phyloP scores from a whole-genome alignment of 2,113 vertebrate genomes.

The Patagioenas fasciata region DNA sequence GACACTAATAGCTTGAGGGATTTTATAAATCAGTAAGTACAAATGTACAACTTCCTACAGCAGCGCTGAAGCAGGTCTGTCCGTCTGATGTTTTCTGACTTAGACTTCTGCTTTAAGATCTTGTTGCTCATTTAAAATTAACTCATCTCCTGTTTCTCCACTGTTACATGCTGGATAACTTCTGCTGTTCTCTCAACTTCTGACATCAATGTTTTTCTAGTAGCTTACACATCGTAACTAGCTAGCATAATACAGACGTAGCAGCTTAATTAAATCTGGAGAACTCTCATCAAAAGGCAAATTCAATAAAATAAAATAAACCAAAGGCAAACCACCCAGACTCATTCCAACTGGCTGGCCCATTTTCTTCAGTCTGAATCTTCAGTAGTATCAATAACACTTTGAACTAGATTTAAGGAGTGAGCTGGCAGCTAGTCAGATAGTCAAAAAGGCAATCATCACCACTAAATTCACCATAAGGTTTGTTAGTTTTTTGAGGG shows the following conservation, averaged over 20 bases:
- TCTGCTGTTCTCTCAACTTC: background rate
- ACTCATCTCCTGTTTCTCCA: background rate
- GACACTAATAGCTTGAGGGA: conserved; percentile 19
- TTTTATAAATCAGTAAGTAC: background rate
- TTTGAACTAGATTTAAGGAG: conserved; percentile 76
- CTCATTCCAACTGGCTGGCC: background rate
- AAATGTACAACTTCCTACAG: background rate
- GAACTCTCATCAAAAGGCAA: background rate
- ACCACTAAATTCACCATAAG: background rate
- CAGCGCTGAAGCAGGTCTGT: background rate
- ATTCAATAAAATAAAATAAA: background rate
- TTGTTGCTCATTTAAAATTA: conserved; percentile 10
- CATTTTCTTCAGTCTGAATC: conserved; percentile 59
- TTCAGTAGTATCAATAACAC: conserved; percentile 62
- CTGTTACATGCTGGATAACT: background rate
- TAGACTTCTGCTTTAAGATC: background rate
- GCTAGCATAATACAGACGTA: background rate
- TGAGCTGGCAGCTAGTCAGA: conserved; percentile 56
- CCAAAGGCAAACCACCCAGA: background rate
- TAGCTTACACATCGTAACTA: background rate
- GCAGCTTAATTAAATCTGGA: background rate
- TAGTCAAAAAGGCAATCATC: conserved; percentile 45
- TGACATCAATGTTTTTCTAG: background rate
- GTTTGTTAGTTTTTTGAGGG: background rate
- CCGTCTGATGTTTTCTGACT: background rate